Conservation (phyloP, 2,888 invertebrate genomes). For the Pristionchus mayeri region DNA sequence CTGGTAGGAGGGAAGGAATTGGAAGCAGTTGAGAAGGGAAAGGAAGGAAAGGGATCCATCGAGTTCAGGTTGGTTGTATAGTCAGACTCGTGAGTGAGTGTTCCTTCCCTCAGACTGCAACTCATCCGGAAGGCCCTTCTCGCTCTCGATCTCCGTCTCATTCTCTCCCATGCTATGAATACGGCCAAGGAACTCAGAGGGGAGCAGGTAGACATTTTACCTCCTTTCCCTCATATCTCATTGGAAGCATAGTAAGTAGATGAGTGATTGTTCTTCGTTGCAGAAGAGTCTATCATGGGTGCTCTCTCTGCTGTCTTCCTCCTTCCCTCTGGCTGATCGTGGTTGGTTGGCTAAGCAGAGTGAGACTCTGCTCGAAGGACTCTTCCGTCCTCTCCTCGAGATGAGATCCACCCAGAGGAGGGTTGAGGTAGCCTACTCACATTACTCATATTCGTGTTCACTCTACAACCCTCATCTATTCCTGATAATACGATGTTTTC, state of each 20-base stretch:
- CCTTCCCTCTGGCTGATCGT: slow-evolving; percentile 41
- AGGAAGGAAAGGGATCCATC: slow-evolving; percentile 44
- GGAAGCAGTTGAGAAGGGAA: slow-evolving; percentile 46
- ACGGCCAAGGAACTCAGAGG: slow-evolving; percentile 55
- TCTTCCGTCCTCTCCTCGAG: slow-evolving; percentile 43
- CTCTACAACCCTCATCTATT: neutral
- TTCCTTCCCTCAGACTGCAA: slow-evolving; percentile 45
- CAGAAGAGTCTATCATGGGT: slow-evolving; percentile 46
- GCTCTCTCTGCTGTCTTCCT: slow-evolving; percentile 35
- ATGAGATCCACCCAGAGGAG: slow-evolving; percentile 4
- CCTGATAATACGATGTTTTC: neutral
- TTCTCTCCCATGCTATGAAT: slow-evolving; percentile 56
- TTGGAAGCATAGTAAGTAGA: neutral
- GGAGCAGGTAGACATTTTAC: slow-evolving; percentile 57
- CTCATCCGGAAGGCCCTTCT: slow-evolving; percentile 59
- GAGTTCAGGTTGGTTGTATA: slow-evolving; percentile 43
- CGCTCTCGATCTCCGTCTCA: slow-evolving; percentile 59
- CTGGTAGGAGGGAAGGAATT: slow-evolving; percentile 44
- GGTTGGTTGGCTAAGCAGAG: slow-evolving; percentile 15
- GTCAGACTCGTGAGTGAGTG: neutral
- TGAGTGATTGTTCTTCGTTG: neutral
- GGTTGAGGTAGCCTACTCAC: slow-evolving; percentile 29
- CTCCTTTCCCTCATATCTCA: neutral
- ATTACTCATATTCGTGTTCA: neutral
- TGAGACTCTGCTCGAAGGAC: neutral